Percentiles rank a stretch among this genome's conserved stretches.
Conservation (phyloP, 2,113 vertebrate species). For the Pseudorhombus dupliciocellatus region DNA sequence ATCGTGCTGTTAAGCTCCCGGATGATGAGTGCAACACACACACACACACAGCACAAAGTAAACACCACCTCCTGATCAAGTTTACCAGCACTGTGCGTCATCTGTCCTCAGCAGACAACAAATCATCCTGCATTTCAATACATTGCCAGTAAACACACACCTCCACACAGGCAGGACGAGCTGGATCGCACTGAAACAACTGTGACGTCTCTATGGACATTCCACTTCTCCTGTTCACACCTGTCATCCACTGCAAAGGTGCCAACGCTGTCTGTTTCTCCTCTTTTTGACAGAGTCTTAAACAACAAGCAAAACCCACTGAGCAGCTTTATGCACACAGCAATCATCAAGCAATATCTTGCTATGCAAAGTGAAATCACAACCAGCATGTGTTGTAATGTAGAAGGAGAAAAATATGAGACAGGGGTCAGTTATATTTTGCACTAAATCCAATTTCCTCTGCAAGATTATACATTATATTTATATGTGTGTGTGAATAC, state of each 20-base stretch:
- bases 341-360: not conserved
- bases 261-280: not conserved
- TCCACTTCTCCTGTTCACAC: not conserved
- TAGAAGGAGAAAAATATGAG: not conserved
- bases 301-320: not conserved
- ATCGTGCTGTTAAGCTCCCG: no score
- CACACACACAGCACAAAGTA: conserved; percentile 11
- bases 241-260: not conserved
- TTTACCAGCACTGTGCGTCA: conserved; percentile 18
- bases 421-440: not conserved
- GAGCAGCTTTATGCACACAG: not conserved
- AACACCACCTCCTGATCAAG: conserved; percentile 20
- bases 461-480: not conserved
- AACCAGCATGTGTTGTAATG: not conserved
- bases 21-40: no score
- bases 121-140: conserved; percentile 14
- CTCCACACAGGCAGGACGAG: not conserved
- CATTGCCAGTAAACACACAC: conserved; percentile 7
- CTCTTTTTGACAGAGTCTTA: conserved; percentile 1
- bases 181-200: not conserved
- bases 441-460: not conserved
- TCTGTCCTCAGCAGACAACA: conserved; percentile 22
- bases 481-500: not conserved
- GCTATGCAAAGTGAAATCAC: not conserved
- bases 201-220: not conserved